Evolutionary conservation across 2,113 vertebrate species (phyloP), one percentile per base, ranked within the genome.

Genomic region (Leucopternis melanops): DNA sequence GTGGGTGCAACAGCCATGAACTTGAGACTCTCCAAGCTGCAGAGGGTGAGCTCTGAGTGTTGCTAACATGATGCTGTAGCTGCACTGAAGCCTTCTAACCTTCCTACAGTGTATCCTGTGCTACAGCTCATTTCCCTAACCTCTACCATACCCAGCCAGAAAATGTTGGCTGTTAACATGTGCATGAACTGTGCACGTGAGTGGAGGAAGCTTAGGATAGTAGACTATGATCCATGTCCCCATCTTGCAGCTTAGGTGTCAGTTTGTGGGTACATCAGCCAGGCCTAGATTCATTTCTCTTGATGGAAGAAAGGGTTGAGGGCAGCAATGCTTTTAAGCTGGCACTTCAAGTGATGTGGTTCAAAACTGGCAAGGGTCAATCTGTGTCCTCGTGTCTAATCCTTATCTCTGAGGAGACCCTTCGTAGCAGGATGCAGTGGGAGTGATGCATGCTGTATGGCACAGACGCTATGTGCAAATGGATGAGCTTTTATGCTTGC

Each of bases 41-140:
- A 92, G 93, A 96, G 95, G 96, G 95, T 97, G 96, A 97, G 95
- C 96, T 96, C 95, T 92, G 95, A 97, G 95, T 97, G 96, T 96
- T 96, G 81, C 95, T 96, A 97, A 97, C 90, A 77, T 32, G 79
- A 55, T 44, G 73, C 84, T 92, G 88, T 88, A 97, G 96, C 88
- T 89, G 69, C 80, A 88, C 81, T 69, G 89, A 94, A 95, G 95
- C 78, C 89, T 86, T 86, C 94, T 97, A 97, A 96, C 96, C 88
- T 58, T 85, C 31, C 44, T 85, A 79, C 36, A 78, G 75, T 52
- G 27, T 93, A 94, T 83, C 59, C 42, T 83, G 42, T 96, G 78
- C 67, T 96, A 90, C 79, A 94, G 74, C 85, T 91, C 75, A 50
- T 85, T 91, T 95, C 25, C 86, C 88, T 96, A 96, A 96, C 96